Evolutionary conservation across 2,888 invertebrate genomes (phyloP), one percentile per base, ranked within the genome.

Genomic region (Chloromyia formosa): DNA sequence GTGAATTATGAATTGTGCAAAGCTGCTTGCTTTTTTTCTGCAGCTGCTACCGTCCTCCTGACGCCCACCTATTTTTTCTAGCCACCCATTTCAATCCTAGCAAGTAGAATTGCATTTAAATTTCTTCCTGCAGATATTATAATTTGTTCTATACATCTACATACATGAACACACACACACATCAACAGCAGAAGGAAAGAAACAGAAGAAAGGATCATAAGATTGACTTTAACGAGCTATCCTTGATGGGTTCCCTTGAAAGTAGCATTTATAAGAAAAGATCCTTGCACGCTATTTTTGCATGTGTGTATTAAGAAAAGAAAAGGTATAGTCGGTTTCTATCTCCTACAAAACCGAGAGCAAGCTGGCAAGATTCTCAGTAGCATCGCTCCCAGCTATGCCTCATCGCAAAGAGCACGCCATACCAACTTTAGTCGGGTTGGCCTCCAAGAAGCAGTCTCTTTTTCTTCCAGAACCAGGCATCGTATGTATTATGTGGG

Each of bases 1-100:
- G 49, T 49, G 49, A 49, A 49, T 49, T 49, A 49, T 49, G 49
- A 49, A 49, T 49, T 49, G 49, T 49, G 49, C 49, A 49, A 49
- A 49, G 49, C 49, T 49, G 49, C 49, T 12, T 49, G 12, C 10
- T n/a, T 35, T 35, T 35, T 35, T 49, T n/a, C 49, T 49, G 27
- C 27, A 35, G 27, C 3, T 7, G 27, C 27, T 35, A 4, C 7
- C 27, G 7, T 49, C 49, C 2, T 12, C 49, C 49, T 7, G 7
- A 7, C 27, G 27, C 27, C 27, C 7, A 7, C 27, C 27, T 2
- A 3, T 49, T 49, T 49, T 49, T 49, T 49, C 49, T 49, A 49
- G 49, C 10, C 49, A 7, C 7, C 12, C 49, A 49, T 49, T 49
- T n/a, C 49, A n/a, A 12, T n/a, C n/a, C n/a, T n/a, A n/a, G n/a